Base-by-base conservation (phyloP, 2,797 vertebrate genomes). In the Synanceia verrucosa region DNA sequence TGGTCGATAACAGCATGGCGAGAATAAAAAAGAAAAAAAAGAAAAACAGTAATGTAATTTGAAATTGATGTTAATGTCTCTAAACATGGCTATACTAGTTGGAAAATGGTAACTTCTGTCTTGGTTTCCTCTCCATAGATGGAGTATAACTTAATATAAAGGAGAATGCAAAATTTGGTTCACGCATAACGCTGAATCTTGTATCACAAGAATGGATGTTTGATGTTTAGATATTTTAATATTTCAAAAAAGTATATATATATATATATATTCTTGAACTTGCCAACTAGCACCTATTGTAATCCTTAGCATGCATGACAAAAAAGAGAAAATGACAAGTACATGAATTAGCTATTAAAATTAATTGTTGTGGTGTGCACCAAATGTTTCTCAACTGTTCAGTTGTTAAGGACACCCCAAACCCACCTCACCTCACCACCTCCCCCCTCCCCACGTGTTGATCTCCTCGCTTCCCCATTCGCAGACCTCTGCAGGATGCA, bases 291-390 rank as follows among this genome's bases (percentile, higher is more conserved):
- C 94, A 94, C 93, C 94, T 95, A 95, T 94, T 93, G 96, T 98
- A 98, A 98, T 97, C 96, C 95, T 97, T 99, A 98, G 97, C 96
- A 96, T 99, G 98, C 97, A 99, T 99, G 98, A 97, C 79, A 93
- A 87, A 89, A 88, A 90, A 93, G 79, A 92, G 82, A 90, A 92
- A 90, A 90, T 86, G 88, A 94, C 82, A 93, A 92, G 91, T 94
- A 94, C 93, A 93, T 92, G 87, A 94, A 94, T 94, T 94, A 95
- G 93, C 92, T 94, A 93, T 94, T 91, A 84, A 92, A 95, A 93
- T 92, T 96, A 96, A 97, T 96, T 95, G 97, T 98, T 95, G 95
- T 96, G 96, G 96, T 97, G 97, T 99, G 97, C 97, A 97, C 97
- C 96, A 97, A 97, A 97, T 98, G 97, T 99, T 98, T 98, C 96